Conservation (phyloP, 2,113 vertebrate genomes). For the Puma concolor region DNA sequence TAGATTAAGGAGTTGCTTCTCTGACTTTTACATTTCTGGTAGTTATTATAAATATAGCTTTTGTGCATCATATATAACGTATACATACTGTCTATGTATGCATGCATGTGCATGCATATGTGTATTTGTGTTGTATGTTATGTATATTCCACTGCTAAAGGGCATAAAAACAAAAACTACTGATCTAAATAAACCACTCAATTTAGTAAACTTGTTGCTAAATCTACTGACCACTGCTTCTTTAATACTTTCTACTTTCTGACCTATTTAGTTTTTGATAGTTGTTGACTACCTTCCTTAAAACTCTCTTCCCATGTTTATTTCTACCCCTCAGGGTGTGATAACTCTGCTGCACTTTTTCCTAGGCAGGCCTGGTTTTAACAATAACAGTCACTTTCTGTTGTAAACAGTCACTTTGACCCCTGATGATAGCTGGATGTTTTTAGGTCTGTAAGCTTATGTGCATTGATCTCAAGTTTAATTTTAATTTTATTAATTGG, state of each 20-base stretch:
- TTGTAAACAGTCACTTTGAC: neutral
- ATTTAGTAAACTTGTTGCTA: neutral
- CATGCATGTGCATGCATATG: neutral
- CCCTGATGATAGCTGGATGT: neutral
- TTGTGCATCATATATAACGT: neutral
- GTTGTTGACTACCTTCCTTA: neutral
- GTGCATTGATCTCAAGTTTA: neutral
- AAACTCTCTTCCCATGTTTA: neutral
- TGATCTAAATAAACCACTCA: neutral
- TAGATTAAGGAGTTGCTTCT: neutral
- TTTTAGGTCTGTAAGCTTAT: neutral
- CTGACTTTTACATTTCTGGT: neutral
- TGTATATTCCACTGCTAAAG: neutral
- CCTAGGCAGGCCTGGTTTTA: neutral
- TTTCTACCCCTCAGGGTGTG: neutral
- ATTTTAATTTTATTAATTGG: conserved; percentile 35
- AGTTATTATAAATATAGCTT: neutral
- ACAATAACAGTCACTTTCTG: neutral
- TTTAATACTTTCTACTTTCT: neutral
- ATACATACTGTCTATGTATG: neutral
- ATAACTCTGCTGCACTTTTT: neutral
- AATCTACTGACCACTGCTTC: neutral
- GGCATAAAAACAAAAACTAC: neutral
- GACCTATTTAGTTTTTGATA: neutral
- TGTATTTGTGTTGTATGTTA: neutral